Base-by-base conservation (phyloP, 2,113 vertebrate genomes). In the Rattus rattus region DNA sequence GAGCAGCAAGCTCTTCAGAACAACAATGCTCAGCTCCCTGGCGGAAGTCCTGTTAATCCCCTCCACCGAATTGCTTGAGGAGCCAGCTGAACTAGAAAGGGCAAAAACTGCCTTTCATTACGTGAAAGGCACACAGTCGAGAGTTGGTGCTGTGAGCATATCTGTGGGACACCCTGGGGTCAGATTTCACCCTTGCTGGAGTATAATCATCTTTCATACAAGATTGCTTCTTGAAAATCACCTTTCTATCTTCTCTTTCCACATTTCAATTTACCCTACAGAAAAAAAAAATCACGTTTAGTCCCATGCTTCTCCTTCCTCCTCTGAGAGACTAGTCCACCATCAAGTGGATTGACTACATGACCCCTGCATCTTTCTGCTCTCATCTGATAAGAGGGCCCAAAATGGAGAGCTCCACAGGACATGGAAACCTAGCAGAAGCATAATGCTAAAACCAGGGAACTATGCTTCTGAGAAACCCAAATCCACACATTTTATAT, bases 401-500 rank as follows among this genome's bases (percentile, higher is more conserved):
- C 56, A 28, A 80, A 36, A n/a, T 88, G 56, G 86, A 91, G 59
- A 94, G 9, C 22, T 2, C 30, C 67, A 43, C 54, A 47, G 47
- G 36, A 92, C 49, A 91, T 14, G 16, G 26, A 89, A 47, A 43
- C 26, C 77, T 87, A 87, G 49, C 63, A 79, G 49, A 95, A 85
- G 75, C 54, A 75, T 63, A 63, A 84, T 84, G 33, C 91, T 94
- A 89, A 96, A 28, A 65, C 17, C 12, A 2, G 61, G 86, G 63
- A 92, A 76, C 52, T 79, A 39, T 80, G 19, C 75, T 61, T 86
- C 81, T 86, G 72, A 79, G 83, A 93, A 94, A 92, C 70, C 73
- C 52, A 91, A 94, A 94, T 87, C 87, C 96, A 95, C 63, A 77
- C 93, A 75, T 83, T 95, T 97, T 97, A 92, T 88, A 88, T 13